These are phyloP conservation scores for Caenorhabditis imperialis DNA, from an alignment of 2,888 invertebrate genomes.

Conservation along the genomic window DNA sequence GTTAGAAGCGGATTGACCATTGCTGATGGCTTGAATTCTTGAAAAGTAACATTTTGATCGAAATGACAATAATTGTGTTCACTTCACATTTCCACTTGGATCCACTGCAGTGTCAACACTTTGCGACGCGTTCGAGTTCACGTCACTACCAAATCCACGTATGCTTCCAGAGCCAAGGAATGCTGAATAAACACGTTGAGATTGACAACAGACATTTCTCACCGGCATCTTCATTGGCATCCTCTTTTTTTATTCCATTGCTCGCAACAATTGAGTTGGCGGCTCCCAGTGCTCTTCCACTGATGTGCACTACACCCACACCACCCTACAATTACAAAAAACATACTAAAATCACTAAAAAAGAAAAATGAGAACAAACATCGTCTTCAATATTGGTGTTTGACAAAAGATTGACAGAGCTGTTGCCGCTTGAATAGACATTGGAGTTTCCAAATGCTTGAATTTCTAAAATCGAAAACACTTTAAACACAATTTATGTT, in stretches of 20 bases:
- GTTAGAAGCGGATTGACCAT: conserved; percentile 56
- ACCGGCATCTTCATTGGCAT: conserved; percentile 64
- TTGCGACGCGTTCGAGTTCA: conserved; percentile 60
- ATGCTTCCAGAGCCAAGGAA: conserved; percentile 64
- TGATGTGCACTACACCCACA: conserved; percentile 51
- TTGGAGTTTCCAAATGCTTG: conserved; percentile 64
- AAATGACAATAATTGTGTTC: neutral
- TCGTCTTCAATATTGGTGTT: conserved; percentile 49
- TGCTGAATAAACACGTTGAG: conserved; percentile 40
- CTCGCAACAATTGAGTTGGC: conserved; percentile 64
- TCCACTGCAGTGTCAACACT: conserved; percentile 61
- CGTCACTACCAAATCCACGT: conserved; percentile 57
- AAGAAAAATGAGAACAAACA: conserved; percentile 16
- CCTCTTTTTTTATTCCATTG: conserved; percentile 64
- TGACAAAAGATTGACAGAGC: conserved; percentile 57
- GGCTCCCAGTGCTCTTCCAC: conserved; percentile 50
- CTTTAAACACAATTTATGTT: neutral
- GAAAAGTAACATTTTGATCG: conserved; percentile 1
- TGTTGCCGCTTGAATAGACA: conserved; percentile 52
- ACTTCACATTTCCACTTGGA: conserved; percentile 55
- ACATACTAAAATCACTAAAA: too few species aligned
- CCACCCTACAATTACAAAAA: conserved; percentile 35
- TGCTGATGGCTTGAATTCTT: conserved; percentile 53
- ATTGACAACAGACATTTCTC: neutral
- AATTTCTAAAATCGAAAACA: conserved; percentile 49